Conservation (phyloP, 2,797 vertebrate genomes). For the Masticophis lateralis region DNA sequence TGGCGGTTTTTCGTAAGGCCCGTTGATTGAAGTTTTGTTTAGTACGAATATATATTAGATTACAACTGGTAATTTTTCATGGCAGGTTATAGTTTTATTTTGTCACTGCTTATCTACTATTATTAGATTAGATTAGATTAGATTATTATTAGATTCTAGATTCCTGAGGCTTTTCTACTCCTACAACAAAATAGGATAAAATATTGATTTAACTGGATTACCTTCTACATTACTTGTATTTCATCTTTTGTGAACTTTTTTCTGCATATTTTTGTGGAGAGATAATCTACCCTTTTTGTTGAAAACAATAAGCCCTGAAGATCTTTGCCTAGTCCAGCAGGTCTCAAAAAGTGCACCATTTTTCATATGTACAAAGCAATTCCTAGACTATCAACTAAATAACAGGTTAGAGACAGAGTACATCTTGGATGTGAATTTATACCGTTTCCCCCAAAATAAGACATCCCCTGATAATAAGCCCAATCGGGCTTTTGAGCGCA, state of each 20-base stretch:
- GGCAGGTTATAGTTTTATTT: not conserved
- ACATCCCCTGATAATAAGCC: too few relatives aligned
- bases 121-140: not conserved
- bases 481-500: too few relatives aligned
- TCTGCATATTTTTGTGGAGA: not conserved
- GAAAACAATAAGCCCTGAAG: not conserved
- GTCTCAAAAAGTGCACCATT: fast-evolving
- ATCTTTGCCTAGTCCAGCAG: not conserved
- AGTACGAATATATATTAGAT: not conserved
- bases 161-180: not conserved
- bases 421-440: not conserved
- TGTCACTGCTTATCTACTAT: not conserved
- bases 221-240: not conserved
- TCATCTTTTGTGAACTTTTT: not conserved
- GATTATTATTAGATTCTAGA: not conserved
- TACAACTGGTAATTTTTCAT: not conserved
- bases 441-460: too few relatives aligned
- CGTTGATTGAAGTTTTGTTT: not conserved
- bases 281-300: not conserved
- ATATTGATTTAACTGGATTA: not conserved
- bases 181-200: not conserved
- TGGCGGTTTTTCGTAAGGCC: not conserved
- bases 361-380: not conserved
- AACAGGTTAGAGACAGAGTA: not conserved
- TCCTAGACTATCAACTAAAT: not conserved